A percentile compares a stretch with the other conserved stretches of the same genome.
Conservation (phyloP, 2,797 vertebrate genomes). For the Siniperca undulata region DNA sequence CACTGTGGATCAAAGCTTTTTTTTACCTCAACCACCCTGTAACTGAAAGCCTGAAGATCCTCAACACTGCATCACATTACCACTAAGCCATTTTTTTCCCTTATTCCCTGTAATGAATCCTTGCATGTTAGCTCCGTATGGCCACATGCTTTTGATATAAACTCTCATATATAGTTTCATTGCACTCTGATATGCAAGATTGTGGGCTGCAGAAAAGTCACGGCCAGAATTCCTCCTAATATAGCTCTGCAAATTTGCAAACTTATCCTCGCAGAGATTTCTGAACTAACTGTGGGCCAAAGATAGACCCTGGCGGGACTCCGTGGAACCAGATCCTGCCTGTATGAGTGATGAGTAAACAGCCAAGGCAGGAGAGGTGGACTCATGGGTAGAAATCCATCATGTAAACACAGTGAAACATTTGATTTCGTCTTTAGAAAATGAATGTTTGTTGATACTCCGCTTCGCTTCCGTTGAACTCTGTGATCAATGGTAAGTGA, state of each 20-base stretch:
- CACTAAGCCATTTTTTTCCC: not conserved
- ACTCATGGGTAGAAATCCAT: not conserved
- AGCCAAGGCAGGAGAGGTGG: not conserved
- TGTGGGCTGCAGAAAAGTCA: constrained; percentile 8
- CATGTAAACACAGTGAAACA: constrained; percentile 37
- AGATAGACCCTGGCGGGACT: constrained; percentile 52
- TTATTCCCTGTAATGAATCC: constrained; percentile 19
- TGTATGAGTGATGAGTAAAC: constrained; percentile 31
- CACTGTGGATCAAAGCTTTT: constrained; percentile 24
- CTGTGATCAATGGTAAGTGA: constrained; percentile 36
- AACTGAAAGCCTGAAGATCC: constrained; percentile 27
- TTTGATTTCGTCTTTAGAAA: constrained; percentile 38
- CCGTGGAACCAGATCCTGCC: constrained; percentile 25
- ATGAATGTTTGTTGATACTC: constrained; percentile 53
- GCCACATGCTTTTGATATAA: constrained; percentile 39
- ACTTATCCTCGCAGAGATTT: constrained; percentile 31
- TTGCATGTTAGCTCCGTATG: not conserved
- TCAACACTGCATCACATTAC: constrained; percentile 19
- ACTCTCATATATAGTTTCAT: constrained; percentile 27
- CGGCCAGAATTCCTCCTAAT: constrained; percentile 13
- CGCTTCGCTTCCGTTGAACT: constrained; percentile 31
- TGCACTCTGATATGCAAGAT: constrained; percentile 6
- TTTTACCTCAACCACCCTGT: constrained; percentile 23
- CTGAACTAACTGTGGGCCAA: constrained; percentile 30
- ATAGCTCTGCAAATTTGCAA: constrained; percentile 35